A percentile compares a stretch with the other conserved stretches of the same genome.
Evolutionary conservation across 2,113 vertebrate species (phyloP).

Genomic region (Todiramphus chloris): DNA sequence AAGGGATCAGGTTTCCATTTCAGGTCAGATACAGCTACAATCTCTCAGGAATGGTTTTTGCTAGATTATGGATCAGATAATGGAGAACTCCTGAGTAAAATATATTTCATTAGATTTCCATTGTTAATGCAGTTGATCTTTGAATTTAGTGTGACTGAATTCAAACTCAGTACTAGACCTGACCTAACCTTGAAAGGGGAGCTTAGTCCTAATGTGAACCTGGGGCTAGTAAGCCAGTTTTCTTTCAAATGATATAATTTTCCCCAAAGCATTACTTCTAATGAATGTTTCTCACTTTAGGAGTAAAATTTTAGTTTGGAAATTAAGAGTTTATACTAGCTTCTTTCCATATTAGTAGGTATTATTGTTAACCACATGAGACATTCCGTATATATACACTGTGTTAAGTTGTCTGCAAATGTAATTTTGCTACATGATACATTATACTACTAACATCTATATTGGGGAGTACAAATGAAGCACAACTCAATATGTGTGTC

Average conservation of each 20-base stretch:
- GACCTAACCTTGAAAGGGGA: not conserved
- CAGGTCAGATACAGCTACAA: conserved; percentile 17
- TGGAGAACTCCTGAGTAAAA: conserved; percentile 6
- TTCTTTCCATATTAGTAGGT: conserved; percentile 44
- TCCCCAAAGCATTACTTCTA: conserved; percentile 15
- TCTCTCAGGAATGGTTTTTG: conserved; percentile 24
- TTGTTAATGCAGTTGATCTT: conserved; percentile 9
- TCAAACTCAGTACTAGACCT: not conserved
- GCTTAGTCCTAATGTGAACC: not conserved
- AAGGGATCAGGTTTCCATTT: conserved; percentile 18
- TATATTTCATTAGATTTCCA: conserved; percentile 12
- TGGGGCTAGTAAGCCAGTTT: not conserved
- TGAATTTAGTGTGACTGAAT: not conserved
- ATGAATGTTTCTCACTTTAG: not conserved
- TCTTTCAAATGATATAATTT: not conserved
- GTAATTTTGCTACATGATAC: conserved; percentile 63
- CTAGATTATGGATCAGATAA: conserved; percentile 32
- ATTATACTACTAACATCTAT: conserved; percentile 52
- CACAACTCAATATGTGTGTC: conserved; percentile 66
- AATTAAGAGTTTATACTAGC: conserved; percentile 29
- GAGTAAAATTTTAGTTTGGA: conserved; percentile 12
- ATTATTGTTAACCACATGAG: conserved; percentile 53
- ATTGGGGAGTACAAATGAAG: conserved; percentile 66
- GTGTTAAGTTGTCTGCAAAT: conserved; percentile 63
- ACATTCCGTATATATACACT: not conserved